phyloP scores from a whole-genome alignment of 2,113 vertebrate species.

The Alouatta palliata region DNA sequence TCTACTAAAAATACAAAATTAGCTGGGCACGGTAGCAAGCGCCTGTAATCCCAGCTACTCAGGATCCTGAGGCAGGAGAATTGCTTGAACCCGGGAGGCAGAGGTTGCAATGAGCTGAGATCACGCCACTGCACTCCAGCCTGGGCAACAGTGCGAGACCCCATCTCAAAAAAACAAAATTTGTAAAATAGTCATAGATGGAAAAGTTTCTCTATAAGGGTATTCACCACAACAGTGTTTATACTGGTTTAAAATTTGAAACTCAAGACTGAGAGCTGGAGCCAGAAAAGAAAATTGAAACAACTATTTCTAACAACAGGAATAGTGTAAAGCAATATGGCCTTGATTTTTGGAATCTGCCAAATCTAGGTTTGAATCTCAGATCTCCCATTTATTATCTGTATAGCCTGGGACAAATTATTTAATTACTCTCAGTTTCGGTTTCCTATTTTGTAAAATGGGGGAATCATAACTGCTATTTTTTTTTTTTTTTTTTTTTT shows the following conservation, averaged over 20 bases:
- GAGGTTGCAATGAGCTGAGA: too few relatives aligned
- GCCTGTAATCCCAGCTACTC: too few relatives aligned
- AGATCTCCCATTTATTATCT: background rate
- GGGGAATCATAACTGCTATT: background rate
- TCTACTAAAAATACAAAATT: too few relatives aligned
- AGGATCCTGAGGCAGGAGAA: too few relatives aligned
- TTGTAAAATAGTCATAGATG: background rate
- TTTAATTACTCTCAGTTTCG: constrained; percentile 7
- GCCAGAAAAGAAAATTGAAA: background rate
- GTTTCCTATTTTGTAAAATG: constrained; percentile 36
- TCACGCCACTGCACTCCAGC: too few relatives aligned
- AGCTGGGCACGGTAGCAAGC: too few relatives aligned
- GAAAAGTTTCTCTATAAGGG: background rate
- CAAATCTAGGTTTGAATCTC: background rate
- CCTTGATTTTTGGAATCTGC: background rate
- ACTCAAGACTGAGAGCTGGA: background rate
- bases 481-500: too few relatives aligned
- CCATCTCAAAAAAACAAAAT: too few relatives aligned
- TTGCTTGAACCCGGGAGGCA: too few relatives aligned
- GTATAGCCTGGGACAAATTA: background rate
- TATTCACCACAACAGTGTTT: background rate
- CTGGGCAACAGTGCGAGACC: too few relatives aligned
- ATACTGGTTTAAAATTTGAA: constrained; percentile 20
- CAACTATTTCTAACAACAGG: constrained; percentile 1
- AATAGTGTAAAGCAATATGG: background rate